These are phyloP conservation scores for Pseudorectes ferrugineus DNA, from an alignment of 2,113 vertebrate genomes.

Conservation along the genomic window DNA sequence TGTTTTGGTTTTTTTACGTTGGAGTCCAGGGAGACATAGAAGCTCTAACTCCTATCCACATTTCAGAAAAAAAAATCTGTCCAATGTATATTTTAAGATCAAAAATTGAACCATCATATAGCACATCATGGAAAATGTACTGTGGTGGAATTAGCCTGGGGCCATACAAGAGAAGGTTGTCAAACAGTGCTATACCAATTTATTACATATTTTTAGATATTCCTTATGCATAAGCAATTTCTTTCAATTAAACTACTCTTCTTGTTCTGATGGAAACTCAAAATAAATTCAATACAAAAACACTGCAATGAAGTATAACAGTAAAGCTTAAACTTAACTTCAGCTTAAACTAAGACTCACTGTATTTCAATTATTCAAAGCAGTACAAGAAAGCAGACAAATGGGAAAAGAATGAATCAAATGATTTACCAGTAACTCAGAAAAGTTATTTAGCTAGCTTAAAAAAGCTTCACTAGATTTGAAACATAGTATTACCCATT, in stretches of 20 bases:
- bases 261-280: not conserved
- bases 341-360: not conserved
- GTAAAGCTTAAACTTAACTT: not conserved
- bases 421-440: not conserved
- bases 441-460: not conserved
- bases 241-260: not conserved
- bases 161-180: not conserved
- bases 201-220: not conserved
- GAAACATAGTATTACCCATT: not conserved
- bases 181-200: not conserved
- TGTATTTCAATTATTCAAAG: not conserved
- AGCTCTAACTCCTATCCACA: not conserved
- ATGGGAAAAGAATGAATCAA: not conserved
- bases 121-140: not conserved
- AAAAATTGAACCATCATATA: not conserved
- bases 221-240: not conserved
- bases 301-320: not conserved
- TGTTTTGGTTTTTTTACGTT: not conserved
- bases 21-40: not conserved
- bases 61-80: not conserved
- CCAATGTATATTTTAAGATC: not conserved
- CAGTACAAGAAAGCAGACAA: not conserved
- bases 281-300: not conserved
- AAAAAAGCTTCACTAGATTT: not conserved
- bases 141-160: not conserved